Conservation (phyloP, 2,113 vertebrate species). For the Nibea albiflora region DNA sequence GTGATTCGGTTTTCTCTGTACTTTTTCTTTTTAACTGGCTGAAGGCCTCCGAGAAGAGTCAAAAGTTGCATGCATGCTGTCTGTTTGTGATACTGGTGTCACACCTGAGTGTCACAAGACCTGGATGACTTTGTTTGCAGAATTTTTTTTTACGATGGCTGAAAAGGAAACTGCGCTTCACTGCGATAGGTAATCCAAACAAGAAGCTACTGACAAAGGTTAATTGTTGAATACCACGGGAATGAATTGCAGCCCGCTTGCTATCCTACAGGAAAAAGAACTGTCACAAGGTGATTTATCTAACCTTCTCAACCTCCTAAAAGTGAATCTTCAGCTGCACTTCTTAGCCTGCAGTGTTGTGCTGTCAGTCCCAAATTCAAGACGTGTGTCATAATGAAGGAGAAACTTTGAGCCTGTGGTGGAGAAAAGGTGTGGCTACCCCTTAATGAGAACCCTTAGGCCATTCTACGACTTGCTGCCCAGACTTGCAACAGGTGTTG, state of each 20-base stretch:
- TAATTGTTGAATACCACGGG: slow-evolving; percentile 5
- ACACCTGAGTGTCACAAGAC: background rate
- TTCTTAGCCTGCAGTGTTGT: slow-evolving; percentile 42
- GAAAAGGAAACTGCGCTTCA: background rate
- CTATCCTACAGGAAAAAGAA: slow-evolving; percentile 6
- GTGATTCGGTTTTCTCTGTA: background rate
- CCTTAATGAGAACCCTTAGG: slow-evolving; percentile 24
- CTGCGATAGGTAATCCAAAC: background rate
- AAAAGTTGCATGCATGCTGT: background rate
- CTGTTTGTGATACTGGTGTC: background rate
- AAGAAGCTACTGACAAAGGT: slow-evolving; percentile 2
- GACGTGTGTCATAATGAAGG: slow-evolving; percentile 36
- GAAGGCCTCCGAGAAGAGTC: slow-evolving; percentile 9
- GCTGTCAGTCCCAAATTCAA: slow-evolving; percentile 41
- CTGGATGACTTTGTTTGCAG: slow-evolving; percentile 3
- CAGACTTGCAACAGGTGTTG: slow-evolving; percentile 67
- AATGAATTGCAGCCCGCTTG: background rate
- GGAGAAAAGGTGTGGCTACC: slow-evolving; percentile 42
- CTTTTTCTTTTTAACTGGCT: slow-evolving; percentile 14
- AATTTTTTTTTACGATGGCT: background rate
- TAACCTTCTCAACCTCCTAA: slow-evolving; percentile 18
- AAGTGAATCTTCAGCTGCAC: slow-evolving; percentile 27
- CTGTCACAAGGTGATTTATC: slow-evolving; percentile 10
- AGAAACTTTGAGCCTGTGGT: slow-evolving; percentile 29
- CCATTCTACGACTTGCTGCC: slow-evolving; percentile 22